phyloP scores from a whole-genome alignment of 2,797 vertebrate genomes.

The Podarcis siculus region DNA sequence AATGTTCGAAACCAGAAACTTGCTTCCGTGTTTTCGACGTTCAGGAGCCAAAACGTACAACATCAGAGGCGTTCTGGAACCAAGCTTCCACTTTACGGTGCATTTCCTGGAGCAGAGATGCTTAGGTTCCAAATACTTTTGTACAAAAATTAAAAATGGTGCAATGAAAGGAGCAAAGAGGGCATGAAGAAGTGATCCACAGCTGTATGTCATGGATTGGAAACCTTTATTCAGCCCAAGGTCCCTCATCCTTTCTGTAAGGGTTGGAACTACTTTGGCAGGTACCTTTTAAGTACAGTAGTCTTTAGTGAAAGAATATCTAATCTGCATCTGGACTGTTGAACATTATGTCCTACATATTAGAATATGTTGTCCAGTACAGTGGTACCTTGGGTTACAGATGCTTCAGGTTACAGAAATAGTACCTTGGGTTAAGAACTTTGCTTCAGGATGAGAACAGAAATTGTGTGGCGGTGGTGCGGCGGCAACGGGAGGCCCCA shows the following conservation, averaged over 20 bases:
- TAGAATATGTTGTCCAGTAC: not conserved
- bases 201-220: not conserved
- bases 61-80: no score
- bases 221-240: no score
- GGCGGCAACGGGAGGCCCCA: no score
- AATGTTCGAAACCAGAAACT: no score
- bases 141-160: not conserved
- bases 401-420: no score
- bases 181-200: not conserved
- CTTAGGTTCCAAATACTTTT: not conserved
- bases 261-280: not conserved
- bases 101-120: not conserved
- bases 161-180: not conserved
- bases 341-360: not conserved
- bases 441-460: no score
- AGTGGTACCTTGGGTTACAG: no score
- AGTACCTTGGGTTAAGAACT: no score
- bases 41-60: no score
- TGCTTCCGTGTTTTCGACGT: no score
- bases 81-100: not conserved
- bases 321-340: not conserved
- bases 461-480: fast-evolving
- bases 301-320: not conserved
- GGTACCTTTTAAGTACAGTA: not conserved
- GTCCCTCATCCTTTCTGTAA: not conserved